Evolutionary conservation across 2,113 vertebrate genomes (phyloP).

Genomic region (Anarrhichthys ocellatus): DNA sequence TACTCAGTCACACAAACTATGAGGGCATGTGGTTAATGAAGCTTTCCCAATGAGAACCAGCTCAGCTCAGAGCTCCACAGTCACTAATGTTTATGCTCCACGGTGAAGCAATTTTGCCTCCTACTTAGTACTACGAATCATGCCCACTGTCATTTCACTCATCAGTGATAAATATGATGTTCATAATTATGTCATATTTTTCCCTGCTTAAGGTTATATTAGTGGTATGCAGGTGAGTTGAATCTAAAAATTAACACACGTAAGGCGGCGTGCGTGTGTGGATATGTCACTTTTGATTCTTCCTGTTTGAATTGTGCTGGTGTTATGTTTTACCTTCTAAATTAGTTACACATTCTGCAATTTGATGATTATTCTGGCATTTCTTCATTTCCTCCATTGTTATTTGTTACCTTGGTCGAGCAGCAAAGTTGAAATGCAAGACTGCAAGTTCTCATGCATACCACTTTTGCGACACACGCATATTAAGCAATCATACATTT

Average conservation of each 20-base stretch:
- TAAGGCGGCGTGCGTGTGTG: background rate
- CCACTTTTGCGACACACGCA: background rate
- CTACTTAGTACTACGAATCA: background rate
- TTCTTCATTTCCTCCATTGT: background rate
- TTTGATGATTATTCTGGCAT: conserved; percentile 16
- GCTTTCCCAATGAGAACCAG: conserved; percentile 40
- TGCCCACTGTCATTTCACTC: conserved; percentile 4
- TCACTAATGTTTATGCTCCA: conserved; percentile 34
- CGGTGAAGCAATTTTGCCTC: background rate
- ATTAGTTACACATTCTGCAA: background rate
- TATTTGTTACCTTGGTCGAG: conserved; percentile 13
- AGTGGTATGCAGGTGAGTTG: background rate
- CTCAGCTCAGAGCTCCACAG: conserved; percentile 36
- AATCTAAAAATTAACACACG: background rate
- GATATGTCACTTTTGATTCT: background rate
- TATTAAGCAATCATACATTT: background rate
- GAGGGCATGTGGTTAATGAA: conserved; percentile 62
- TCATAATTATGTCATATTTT: background rate
- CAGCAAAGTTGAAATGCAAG: background rate
- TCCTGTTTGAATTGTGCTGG: background rate
- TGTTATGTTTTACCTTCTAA: conserved; percentile 20
- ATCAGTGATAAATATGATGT: conserved; percentile 1
- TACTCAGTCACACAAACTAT: conserved; percentile 51
- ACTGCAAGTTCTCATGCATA: background rate
- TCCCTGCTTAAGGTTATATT: background rate